Percentiles rank a stretch among this genome's conserved stretches.
These are phyloP conservation scores for Fragariocoptes setiger DNA, from an alignment of 1,140 invertebrate genomes.

Conservation along the genomic window DNA sequence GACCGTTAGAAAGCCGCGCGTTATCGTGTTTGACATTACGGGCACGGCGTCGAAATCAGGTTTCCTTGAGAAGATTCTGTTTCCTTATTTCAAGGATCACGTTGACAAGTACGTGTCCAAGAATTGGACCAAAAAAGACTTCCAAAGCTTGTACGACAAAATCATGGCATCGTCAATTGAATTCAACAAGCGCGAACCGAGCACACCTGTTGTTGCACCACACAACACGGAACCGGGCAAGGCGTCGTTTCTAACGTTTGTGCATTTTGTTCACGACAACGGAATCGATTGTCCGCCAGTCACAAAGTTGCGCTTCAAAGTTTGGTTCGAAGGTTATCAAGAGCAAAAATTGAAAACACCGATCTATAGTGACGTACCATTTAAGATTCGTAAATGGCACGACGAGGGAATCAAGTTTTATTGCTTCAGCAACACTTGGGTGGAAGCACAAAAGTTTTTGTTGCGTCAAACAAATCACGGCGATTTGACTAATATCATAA, in stretches of 20 bases:
- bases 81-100: slow-evolving; percentile 4
- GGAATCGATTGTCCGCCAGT: background rate
- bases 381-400: slow-evolving; percentile 6
- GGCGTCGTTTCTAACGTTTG: background rate
- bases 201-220: background rate
- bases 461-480: slow-evolving; percentile 7
- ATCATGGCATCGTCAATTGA: background rate
- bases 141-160: background rate
- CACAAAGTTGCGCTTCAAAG: slow-evolving; percentile 2
- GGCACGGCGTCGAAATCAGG: slow-evolving; percentile 3
- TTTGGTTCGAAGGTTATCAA: slow-evolving; percentile 7
- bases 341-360: slow-evolving; percentile 2
- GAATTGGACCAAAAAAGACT: slow-evolving; percentile 9
- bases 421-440: slow-evolving; percentile 8
- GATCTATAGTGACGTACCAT: slow-evolving; percentile 8
- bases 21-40: slow-evolving; percentile 2
- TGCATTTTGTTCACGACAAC: background rate
- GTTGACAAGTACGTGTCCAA: slow-evolving; percentile 2
- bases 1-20: background rate
- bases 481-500: slow-evolving; percentile 5
- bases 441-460: slow-evolving; percentile 6
- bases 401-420: slow-evolving; percentile 7
- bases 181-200: background rate
- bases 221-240: background rate
- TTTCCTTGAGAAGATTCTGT: slow-evolving; percentile 5